Percentiles rank a stretch among this genome's conserved stretches.
phyloP scores from a whole-genome alignment of 2,113 vertebrate genomes.

The Microcebus jonahi region DNA sequence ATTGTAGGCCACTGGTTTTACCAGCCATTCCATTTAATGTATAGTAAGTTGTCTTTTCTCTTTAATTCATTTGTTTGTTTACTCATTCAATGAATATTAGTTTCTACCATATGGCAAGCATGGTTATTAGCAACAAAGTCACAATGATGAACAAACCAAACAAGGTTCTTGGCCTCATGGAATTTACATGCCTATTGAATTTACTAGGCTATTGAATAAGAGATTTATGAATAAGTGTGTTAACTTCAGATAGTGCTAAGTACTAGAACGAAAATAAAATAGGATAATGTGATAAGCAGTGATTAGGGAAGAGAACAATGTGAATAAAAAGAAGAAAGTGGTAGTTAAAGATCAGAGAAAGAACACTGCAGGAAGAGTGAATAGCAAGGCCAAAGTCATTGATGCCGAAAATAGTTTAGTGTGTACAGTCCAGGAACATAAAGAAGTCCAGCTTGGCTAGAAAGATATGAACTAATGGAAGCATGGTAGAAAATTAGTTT shows the following conservation, averaged over 20 bases:
- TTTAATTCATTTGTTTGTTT: not conserved
- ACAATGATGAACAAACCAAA: not conserved
- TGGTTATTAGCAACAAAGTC: not conserved
- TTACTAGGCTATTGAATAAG: not conserved
- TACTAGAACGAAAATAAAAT: not conserved
- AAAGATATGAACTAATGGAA: not conserved
- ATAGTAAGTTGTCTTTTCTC: not conserved
- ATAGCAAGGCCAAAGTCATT: not conserved
- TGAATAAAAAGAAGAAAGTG: not conserved
- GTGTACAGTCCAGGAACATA: not conserved
- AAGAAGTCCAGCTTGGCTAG: not conserved
- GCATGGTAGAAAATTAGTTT: not conserved
- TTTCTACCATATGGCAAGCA: not conserved
- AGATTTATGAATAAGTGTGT: not conserved
- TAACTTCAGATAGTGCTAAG: not conserved
- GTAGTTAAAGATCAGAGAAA: not conserved
- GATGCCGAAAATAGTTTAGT: not conserved
- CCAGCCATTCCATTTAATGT: not conserved
- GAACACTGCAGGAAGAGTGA: not conserved
- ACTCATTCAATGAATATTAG: not conserved
- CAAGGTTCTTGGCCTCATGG: not conserved
- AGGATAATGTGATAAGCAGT: not conserved
- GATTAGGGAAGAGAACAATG: not conserved
- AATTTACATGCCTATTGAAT: not conserved
- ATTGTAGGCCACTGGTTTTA: conserved; percentile 1